Percentiles rank a stretch among this genome's conserved stretches.
These are phyloP conservation scores for Phocoena phocoena DNA, from an alignment of 2,113 vertebrate species.

Conservation along the genomic window DNA sequence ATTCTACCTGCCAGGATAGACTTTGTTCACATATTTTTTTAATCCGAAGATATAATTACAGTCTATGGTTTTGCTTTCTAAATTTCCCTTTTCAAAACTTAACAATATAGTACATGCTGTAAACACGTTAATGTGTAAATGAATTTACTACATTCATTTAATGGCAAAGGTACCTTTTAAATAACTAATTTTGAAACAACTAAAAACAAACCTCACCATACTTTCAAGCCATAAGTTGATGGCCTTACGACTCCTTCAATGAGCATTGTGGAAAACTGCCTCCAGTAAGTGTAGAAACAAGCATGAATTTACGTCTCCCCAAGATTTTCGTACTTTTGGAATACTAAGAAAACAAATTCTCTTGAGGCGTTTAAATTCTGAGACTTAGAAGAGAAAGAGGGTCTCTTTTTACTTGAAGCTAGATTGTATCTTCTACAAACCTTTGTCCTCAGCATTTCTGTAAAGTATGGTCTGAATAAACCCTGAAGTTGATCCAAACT, in stretches of 20 bases:
- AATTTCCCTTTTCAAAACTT: background rate
- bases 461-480: background rate
- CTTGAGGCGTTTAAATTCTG: background rate
- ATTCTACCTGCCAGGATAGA: background rate
- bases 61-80: background rate
- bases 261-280: background rate
- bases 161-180: background rate
- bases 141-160: background rate
- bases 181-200: conserved; percentile 35
- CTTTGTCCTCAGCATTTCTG: conserved; percentile 20
- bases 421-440: background rate
- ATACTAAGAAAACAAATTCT: conserved; percentile 22
- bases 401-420: background rate
- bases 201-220: background rate
- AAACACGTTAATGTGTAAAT: background rate
- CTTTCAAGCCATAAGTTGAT: background rate
- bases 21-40: background rate
- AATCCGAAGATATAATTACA: background rate
- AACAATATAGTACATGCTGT: background rate
- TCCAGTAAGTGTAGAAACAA: conserved; percentile 37
- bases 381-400: background rate
- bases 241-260: background rate
- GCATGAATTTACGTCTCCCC: background rate
- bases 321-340: background rate
- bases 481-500: background rate